phyloP scores from a whole-genome alignment of 2,113 vertebrate species.

The Hippolais icterina region DNA sequence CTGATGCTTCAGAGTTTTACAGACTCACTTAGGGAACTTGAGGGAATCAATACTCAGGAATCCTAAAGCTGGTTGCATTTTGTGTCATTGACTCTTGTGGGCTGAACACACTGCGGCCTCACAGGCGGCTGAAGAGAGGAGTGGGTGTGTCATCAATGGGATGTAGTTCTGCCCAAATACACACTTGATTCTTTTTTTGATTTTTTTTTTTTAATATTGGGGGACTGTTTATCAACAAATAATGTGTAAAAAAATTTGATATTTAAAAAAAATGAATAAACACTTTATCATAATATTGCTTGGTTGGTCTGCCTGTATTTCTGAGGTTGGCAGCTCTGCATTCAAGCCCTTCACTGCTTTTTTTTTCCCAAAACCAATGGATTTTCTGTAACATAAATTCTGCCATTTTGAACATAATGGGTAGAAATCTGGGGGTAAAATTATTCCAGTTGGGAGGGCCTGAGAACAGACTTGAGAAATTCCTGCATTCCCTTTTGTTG shows the following conservation, averaged over 20 bases:
- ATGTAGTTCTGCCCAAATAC: slow-evolving; percentile 68
- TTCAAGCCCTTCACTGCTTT: not conserved
- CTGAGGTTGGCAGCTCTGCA: not conserved
- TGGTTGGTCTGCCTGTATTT: slow-evolving; percentile 1
- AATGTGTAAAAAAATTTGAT: slow-evolving; percentile 65
- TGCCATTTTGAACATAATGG: not conserved
- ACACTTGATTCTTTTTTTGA: slow-evolving; percentile 50
- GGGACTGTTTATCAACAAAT: slow-evolving; percentile 57
- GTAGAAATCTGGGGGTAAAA: not conserved
- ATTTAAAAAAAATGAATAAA: slow-evolving; percentile 64
- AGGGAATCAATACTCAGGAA: slow-evolving; percentile 75
- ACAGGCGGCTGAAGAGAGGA: slow-evolving; percentile 1
- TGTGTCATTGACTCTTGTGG: slow-evolving; percentile 54
- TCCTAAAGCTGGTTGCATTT: slow-evolving; percentile 58
- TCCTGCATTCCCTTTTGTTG: not conserved
- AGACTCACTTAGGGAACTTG: slow-evolving; percentile 60
- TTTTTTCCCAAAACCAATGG: not conserved
- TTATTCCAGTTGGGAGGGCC: not conserved
- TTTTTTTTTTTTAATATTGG: slow-evolving; percentile 47
- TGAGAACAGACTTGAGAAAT: not conserved
- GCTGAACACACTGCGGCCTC: not conserved
- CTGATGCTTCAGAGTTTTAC: slow-evolving; percentile 55
- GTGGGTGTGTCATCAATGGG: slow-evolving; percentile 39
- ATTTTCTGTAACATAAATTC: not conserved
- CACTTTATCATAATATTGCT: slow-evolving; percentile 58